Percentiles rank a stretch among this genome's conserved stretches.
phyloP scores from a whole-genome alignment of 1,140 invertebrate genomes.

The Mya arenaria region DNA sequence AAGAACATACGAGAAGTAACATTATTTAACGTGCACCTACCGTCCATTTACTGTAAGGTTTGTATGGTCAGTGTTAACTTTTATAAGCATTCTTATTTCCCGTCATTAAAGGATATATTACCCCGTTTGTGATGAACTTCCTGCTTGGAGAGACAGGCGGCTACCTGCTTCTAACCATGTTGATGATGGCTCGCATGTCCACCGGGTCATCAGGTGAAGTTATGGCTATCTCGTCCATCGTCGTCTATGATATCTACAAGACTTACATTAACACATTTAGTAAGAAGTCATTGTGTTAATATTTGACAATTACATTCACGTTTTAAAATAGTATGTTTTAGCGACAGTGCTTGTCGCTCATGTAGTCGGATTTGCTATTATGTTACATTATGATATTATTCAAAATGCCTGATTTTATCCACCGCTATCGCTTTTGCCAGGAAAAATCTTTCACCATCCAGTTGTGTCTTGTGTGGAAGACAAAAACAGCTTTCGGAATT shows the following conservation, averaged over 20 bases:
- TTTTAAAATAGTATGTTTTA: too few relatives aligned
- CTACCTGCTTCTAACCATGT: slow-evolving; percentile 69
- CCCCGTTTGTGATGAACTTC: slow-evolving; percentile 68
- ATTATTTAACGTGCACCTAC: too few relatives aligned
- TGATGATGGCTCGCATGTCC: slow-evolving; percentile 76
- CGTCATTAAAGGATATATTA: slow-evolving; percentile 71
- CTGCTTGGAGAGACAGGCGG: slow-evolving; percentile 66
- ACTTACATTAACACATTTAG: slow-evolving; percentile 72
- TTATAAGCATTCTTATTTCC: too few relatives aligned
- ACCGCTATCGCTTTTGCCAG: too few relatives aligned
- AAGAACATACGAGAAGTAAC: too few relatives aligned
- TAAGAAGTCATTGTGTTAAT: slow-evolving; percentile 52
- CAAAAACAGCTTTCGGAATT: not conserved
- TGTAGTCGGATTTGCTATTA: too few relatives aligned
- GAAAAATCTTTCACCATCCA: not conserved
- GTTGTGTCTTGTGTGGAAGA: not conserved
- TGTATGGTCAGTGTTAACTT: not conserved
- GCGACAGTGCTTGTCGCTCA: too few relatives aligned
- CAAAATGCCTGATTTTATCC: too few relatives aligned
- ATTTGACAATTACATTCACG: too few relatives aligned
- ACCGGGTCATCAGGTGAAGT: slow-evolving; percentile 79
- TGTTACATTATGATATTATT: too few relatives aligned
- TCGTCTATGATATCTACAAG: slow-evolving; percentile 81
- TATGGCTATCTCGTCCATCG: slow-evolving; percentile 80
- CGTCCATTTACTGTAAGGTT: not conserved